phyloP scores from a whole-genome alignment of 2,888 invertebrate species.

The Argyresthia goedartella region DNA sequence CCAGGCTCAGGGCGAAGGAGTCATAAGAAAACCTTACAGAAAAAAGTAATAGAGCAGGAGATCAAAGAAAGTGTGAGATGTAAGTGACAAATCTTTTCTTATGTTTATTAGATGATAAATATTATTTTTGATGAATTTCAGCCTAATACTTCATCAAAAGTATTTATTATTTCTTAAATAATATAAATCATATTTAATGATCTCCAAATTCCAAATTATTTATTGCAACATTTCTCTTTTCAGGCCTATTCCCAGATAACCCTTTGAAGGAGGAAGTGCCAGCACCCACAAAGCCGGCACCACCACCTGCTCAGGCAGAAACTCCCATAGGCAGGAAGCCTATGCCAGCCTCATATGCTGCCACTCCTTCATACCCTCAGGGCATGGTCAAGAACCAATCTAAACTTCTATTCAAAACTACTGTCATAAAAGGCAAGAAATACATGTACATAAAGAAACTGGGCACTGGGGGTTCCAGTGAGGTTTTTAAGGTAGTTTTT shows the following conservation, averaged over 20 bases:
- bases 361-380: constrained; percentile 59
- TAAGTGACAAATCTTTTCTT: constrained; percentile 45
- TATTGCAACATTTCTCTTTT: background rate
- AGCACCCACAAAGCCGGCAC: constrained; percentile 9
- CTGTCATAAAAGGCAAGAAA: constrained; percentile 77
- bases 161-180: constrained; percentile 10
- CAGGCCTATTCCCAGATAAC: constrained; percentile 12
- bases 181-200: constrained; percentile 9
- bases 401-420: constrained; percentile 55
- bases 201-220: background rate
- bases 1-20: constrained; percentile 40
- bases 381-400: constrained; percentile 32
- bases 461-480: constrained; percentile 92
- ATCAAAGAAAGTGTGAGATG: constrained; percentile 51
- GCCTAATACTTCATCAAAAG: too few relatives aligned
- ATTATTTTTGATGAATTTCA: constrained; percentile 9
- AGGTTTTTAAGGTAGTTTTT: constrained; percentile 74
- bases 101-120: constrained; percentile 22
- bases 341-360: constrained; percentile 34
- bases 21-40: constrained; percentile 38
- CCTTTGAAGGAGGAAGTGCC: background rate
- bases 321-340: constrained; percentile 43
- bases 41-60: constrained; percentile 19
- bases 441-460: constrained; percentile 82
- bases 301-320: constrained; percentile 21